A percentile compares a stretch with the other conserved stretches of the same genome.
Evolutionary conservation across 2,113 vertebrate species (phyloP).

Genomic region (Hiodon tergisus): DNA sequence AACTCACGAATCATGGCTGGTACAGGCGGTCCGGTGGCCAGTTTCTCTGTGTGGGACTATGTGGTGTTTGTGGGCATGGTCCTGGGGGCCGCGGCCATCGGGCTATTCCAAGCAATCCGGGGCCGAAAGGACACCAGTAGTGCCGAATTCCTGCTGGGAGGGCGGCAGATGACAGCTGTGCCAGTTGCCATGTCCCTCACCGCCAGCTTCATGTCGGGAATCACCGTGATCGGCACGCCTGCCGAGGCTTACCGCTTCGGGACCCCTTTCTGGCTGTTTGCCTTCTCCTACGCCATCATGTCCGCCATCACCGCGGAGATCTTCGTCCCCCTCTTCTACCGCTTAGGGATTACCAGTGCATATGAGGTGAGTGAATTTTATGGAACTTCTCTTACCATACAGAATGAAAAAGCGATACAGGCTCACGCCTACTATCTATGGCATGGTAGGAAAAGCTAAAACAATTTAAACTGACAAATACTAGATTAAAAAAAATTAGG

Average conservation of each 20-base stretch:
- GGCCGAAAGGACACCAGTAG: slow-evolving; percentile 55
- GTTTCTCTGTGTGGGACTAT: slow-evolving; percentile 71
- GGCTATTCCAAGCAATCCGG: slow-evolving; percentile 64
- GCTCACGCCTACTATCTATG: no score
- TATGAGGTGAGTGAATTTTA: slow-evolving; percentile 59
- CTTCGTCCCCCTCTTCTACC: slow-evolving; percentile 70
- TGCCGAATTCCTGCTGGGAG: slow-evolving; percentile 64
- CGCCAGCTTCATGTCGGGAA: slow-evolving; percentile 74
- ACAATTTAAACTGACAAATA: no score
- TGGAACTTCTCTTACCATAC: no score
- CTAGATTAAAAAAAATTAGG: not conserved
- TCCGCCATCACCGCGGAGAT: slow-evolving; percentile 62
- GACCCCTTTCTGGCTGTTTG: slow-evolving; percentile 61
- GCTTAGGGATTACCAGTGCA: slow-evolving; percentile 64
- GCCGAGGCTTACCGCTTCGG: slow-evolving; percentile 64
- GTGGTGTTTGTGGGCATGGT: slow-evolving; percentile 63
- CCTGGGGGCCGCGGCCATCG: slow-evolving; percentile 51
- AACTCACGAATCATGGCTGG: slow-evolving; percentile 48
- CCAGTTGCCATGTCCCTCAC: slow-evolving; percentile 73
- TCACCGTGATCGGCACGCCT: slow-evolving; percentile 71
- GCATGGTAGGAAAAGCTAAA: no score
- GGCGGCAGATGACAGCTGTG: slow-evolving; percentile 66
- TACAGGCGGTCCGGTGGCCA: slow-evolving; percentile 51
- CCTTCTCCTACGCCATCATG: slow-evolving; percentile 63
- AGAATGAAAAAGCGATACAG: no score